Percentiles rank a stretch among this genome's conserved stretches.
phyloP scores from a whole-genome alignment of 2,888 invertebrate species.

The Troilus luridus region DNA sequence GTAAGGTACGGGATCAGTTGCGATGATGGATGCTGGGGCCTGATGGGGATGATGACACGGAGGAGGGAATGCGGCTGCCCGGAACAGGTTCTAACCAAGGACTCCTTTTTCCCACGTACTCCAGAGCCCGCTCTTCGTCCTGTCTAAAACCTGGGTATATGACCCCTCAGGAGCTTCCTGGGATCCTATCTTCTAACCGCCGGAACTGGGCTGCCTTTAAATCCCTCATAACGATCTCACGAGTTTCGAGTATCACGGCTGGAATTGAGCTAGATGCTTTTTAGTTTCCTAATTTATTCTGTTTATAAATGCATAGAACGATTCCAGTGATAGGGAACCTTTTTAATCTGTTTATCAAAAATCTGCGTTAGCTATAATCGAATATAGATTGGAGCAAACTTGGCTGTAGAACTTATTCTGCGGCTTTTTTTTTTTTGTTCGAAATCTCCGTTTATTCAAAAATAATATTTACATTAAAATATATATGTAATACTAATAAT shows the following conservation, averaged over 20 bases:
- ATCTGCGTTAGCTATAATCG: no score
- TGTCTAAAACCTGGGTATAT: slow-evolving; percentile 38
- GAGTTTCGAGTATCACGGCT: neutral
- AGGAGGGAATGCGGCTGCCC: neutral
- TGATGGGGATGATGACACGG: slow-evolving; percentile 12
- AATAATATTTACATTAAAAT: no score
- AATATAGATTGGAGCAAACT: neutral
- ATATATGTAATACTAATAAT: no score
- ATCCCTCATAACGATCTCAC: neutral
- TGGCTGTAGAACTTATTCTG: no score
- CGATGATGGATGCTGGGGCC: neutral
- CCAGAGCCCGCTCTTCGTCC: slow-evolving; percentile 4
- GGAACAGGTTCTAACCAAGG: slow-evolving; percentile 49
- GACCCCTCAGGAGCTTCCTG: neutral
- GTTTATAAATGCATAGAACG: neutral
- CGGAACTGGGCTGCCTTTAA: neutral
- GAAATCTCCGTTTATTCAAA: no score
- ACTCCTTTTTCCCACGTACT: slow-evolving; percentile 48
- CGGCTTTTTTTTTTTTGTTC: no score
- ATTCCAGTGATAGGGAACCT: no score
- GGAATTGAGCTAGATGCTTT: neutral
- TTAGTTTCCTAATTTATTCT: neutral
- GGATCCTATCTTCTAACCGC: neutral
- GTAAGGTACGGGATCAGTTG: neutral
- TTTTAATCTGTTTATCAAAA: no score